A percentile compares a stretch with the other conserved stretches of the same genome.
Conservation (phyloP, 2,888 invertebrate species). For the Lithophane semibrunnea region DNA sequence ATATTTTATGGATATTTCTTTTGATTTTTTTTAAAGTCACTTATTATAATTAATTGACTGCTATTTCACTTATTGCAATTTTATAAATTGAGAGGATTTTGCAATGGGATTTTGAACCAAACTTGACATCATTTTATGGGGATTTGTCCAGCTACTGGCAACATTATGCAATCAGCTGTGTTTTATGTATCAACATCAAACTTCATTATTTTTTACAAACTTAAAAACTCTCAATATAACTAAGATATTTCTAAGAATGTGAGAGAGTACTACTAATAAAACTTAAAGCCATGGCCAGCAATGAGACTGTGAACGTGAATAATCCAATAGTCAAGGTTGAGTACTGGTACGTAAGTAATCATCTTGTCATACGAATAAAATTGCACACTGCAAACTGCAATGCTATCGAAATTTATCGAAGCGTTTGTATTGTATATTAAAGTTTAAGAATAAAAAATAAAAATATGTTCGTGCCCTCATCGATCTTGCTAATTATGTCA, state of each 20-base stretch:
- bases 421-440: too few species aligned
- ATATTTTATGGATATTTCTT: neutral
- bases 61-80: neutral
- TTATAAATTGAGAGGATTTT: neutral
- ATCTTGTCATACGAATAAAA: too few species aligned
- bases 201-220: neutral
- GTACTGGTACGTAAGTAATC: conserved; percentile 88
- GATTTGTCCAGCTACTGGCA: neutral
- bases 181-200: conserved; percentile 3
- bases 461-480: neutral
- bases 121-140: too few species aligned
- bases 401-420: neutral
- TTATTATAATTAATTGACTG: too few species aligned
- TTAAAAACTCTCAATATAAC: neutral
- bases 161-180: conserved; percentile 41
- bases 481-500: neutral
- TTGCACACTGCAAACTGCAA: neutral
- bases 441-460: neutral
- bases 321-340: conserved; percentile 89
- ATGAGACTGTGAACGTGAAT: conserved; percentile 38
- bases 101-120: neutral
- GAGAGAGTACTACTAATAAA: neutral
- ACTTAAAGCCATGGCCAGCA: conserved; percentile 51
- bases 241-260: neutral
- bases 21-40: too few species aligned